These are phyloP conservation scores for Cygnus atratus DNA, from an alignment of 2,113 vertebrate species.

Conservation along the genomic window DNA sequence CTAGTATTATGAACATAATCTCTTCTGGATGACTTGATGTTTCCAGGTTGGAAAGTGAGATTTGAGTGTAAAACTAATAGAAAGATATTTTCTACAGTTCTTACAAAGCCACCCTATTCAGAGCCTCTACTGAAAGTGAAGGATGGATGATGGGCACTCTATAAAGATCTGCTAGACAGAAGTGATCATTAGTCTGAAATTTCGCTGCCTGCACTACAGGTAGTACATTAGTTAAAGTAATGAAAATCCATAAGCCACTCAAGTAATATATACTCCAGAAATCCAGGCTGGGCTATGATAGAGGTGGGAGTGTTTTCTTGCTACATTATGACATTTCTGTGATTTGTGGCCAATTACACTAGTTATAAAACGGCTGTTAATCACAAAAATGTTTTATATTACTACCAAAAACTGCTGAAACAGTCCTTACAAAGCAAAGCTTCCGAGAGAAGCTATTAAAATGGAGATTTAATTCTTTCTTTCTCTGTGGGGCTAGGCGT, in stretches of 20 bases:
- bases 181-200: conserved; percentile 62
- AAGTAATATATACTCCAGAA: conserved; percentile 58
- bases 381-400: conserved; percentile 72
- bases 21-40: not conserved
- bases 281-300: conserved; percentile 42
- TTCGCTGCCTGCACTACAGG: conserved; percentile 53
- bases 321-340: conserved; percentile 65
- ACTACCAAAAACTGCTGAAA: conserved; percentile 72
- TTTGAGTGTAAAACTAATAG: not conserved
- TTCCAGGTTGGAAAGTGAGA: not conserved
- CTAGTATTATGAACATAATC: not conserved
- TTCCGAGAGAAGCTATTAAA: conserved; percentile 75
- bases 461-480: conserved; percentile 72
- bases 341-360: conserved; percentile 79
- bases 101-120: not conserved
- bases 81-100: not conserved
- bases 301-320: conserved; percentile 72
- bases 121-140: not conserved
- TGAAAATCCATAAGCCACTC: conserved; percentile 67
- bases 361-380: conserved; percentile 77
- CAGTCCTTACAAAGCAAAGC: conserved; percentile 74
- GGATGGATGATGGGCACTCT: not conserved
- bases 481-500: conserved; percentile 29
- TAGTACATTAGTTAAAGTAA: conserved; percentile 75
- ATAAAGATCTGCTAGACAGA: conserved; percentile 45